Conservation (phyloP, 1,140 invertebrate species). For the Cydia pomonella region DNA sequence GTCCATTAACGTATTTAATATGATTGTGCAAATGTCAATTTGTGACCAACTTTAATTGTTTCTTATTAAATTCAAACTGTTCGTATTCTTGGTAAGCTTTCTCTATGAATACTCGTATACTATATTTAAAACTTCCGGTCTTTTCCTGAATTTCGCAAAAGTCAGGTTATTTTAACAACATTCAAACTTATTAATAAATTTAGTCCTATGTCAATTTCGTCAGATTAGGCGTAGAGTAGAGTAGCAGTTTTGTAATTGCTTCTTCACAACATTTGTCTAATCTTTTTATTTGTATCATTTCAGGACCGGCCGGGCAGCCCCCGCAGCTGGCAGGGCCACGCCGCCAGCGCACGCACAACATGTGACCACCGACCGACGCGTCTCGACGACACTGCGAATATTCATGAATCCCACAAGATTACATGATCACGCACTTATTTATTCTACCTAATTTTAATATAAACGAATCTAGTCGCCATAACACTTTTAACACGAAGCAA, state of each 20-base stretch:
- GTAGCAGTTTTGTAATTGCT: too few relatives aligned
- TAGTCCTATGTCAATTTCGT: too few relatives aligned
- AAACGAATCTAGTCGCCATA: constrained; percentile 77
- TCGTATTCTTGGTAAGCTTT: background rate
- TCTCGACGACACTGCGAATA: constrained; percentile 62
- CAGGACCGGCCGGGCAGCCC: constrained; percentile 50
- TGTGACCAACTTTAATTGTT: background rate
- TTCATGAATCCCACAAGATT: constrained; percentile 70
- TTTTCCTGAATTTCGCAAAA: background rate
- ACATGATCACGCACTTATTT: constrained; percentile 71
- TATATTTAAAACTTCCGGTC: too few relatives aligned
- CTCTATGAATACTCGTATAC: too few relatives aligned
- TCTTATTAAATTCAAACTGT: background rate
- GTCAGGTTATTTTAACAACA: background rate
- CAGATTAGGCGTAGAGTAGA: too few relatives aligned
- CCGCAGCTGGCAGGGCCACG: constrained; percentile 43
- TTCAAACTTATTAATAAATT: too few relatives aligned
- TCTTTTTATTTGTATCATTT: constrained; percentile 50
- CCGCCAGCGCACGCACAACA: constrained; percentile 51
- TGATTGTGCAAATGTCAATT: background rate
- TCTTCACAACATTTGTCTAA: background rate
- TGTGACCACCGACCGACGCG: constrained; percentile 73
- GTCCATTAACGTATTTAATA: background rate
- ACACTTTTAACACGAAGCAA: constrained; percentile 73
- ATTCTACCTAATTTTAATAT: constrained; percentile 68